phyloP scores from a whole-genome alignment of 2,797 vertebrate genomes.

The Dallia pectoralis region DNA sequence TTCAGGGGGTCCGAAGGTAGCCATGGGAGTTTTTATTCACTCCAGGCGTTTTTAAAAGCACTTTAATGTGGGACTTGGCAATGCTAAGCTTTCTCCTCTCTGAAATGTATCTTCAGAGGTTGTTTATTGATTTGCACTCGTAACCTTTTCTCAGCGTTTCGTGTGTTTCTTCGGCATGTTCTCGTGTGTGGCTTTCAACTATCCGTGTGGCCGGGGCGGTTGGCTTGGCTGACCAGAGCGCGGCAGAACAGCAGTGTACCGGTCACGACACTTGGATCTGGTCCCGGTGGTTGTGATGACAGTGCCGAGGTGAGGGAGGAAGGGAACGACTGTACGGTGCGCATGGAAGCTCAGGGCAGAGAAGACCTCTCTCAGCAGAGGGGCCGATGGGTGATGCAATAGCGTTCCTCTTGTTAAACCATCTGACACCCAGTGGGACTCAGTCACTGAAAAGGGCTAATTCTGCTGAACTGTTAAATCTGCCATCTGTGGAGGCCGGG shows the following conservation, averaged over 20 bases:
- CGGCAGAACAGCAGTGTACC: constrained; percentile 36
- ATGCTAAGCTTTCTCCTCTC: constrained; percentile 51
- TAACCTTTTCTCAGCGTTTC: constrained; percentile 61
- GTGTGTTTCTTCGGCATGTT: constrained; percentile 21
- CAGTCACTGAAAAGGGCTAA: constrained; percentile 72
- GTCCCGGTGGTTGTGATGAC: constrained; percentile 1
- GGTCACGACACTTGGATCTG: constrained; percentile 31
- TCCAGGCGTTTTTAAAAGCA: constrained; percentile 45
- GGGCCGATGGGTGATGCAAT: constrained; percentile 71
- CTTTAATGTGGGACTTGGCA: constrained; percentile 38
- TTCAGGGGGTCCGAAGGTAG: constrained; percentile 29
- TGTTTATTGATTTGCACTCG: constrained; percentile 58
- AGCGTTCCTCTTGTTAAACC: constrained; percentile 71
- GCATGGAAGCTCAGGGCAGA: constrained; percentile 43
- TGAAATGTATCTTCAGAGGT: constrained; percentile 58
- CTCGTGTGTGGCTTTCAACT: constrained; percentile 36
- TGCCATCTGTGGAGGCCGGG: constrained; percentile 62
- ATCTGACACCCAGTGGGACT: constrained; percentile 71
- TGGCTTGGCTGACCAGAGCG: constrained; percentile 24
- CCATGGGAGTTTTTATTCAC: constrained; percentile 50
- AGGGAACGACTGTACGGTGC: not conserved
- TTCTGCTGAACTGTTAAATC: constrained; percentile 71
- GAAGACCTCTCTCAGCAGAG: constrained; percentile 57
- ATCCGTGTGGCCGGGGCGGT: constrained; percentile 15
- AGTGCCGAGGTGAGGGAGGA: not conserved